Base-by-base conservation (phyloP, 2,113 vertebrate genomes). In the Gymnogyps californianus region DNA sequence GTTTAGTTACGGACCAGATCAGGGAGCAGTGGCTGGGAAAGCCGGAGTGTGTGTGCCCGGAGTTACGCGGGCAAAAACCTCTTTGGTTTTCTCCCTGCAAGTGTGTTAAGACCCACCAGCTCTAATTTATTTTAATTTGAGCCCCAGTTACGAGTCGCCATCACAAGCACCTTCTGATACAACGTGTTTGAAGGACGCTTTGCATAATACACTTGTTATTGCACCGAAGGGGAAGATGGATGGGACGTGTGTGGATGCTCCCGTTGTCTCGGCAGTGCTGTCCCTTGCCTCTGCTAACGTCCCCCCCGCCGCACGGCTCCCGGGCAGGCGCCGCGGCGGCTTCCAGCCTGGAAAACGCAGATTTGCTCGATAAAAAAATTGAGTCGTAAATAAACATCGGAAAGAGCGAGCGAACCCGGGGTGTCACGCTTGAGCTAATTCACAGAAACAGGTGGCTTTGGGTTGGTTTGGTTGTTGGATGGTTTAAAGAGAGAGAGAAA, bases 21-120 rank as follows among this genome's bases (percentile, higher is more conserved):
- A 5, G 17, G 61, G 40, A 38, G 20, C 6, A 2, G 17, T 1
- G 36, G 42, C 10, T 7, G 16, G 51, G 49, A 8, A 7, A 32
- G 46, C 44, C 0, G 4, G 44, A 2, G n/a, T 0, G 10, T 1
- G 42, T 19, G 9, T 7, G 26, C 40, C 55, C 2, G 22, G 46
- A 7, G 14, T 21, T 64, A 38, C 13, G 4, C 2, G 0, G 67
- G 64, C 17, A 38, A 24, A 81, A 81, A 7, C 14, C 47, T 77
- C 55, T 5, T 7, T 51, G 22, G 2, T 82, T 61, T 44, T 62
- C 10, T 25, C 24, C 34, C 57, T 18, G 25, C 47, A 3, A 36
- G 42, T 4, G 4, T 5, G 8, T 79, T 64, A 7, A 42, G 47
- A 71, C 29, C 59, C 54, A 1, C 2, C 44, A 13, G 61, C 81